Percentiles rank a stretch among this genome's conserved stretches.
phyloP scores from a whole-genome alignment of 2,797 vertebrate genomes.

The Sebastes hubbsi region DNA sequence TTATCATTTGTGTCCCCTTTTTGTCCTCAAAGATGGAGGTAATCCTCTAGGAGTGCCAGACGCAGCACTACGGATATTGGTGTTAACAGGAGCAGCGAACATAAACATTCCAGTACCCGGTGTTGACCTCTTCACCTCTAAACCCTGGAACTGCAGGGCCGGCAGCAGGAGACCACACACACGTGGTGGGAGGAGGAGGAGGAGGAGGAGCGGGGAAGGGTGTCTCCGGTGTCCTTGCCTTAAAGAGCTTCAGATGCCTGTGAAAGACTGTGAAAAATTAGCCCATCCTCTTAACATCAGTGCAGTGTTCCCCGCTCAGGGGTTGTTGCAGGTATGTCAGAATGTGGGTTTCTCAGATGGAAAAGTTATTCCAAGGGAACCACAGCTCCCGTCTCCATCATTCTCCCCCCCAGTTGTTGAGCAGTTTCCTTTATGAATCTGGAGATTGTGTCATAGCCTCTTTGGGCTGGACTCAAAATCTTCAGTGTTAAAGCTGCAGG shows the following conservation, averaged over 20 bases:
- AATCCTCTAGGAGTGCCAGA: constrained; percentile 15
- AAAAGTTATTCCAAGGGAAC: constrained; percentile 50
- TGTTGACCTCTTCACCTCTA: constrained; percentile 72
- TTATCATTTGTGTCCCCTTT: not conserved
- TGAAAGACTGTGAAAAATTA: constrained; percentile 41
- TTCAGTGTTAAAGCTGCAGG: not conserved
- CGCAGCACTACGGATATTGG: constrained; percentile 45
- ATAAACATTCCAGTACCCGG: constrained; percentile 77
- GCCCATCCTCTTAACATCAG: constrained; percentile 25
- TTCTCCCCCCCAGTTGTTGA: constrained; percentile 37
- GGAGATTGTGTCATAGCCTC: constrained; percentile 61
- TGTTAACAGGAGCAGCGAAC: constrained; percentile 63
- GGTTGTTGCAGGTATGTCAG: constrained; percentile 41
- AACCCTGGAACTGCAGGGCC: constrained; percentile 49
- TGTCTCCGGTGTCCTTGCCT: constrained; percentile 53
- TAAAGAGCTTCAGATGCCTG: constrained; percentile 58
- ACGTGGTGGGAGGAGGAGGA: constrained; percentile 47
- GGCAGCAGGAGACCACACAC: constrained; percentile 72
- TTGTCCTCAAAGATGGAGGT: not conserved
- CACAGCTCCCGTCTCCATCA: constrained; percentile 5
- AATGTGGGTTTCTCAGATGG: constrained; percentile 45
- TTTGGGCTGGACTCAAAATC: constrained; percentile 39
- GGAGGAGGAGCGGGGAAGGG: constrained; percentile 44
- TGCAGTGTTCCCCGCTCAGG: not conserved
- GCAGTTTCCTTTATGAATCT: constrained; percentile 69